Evolutionary conservation across 2,888 invertebrate genomes (phyloP), one percentile per base, ranked within the genome.

Genomic region (Hirtodrosophila histrioides): DNA sequence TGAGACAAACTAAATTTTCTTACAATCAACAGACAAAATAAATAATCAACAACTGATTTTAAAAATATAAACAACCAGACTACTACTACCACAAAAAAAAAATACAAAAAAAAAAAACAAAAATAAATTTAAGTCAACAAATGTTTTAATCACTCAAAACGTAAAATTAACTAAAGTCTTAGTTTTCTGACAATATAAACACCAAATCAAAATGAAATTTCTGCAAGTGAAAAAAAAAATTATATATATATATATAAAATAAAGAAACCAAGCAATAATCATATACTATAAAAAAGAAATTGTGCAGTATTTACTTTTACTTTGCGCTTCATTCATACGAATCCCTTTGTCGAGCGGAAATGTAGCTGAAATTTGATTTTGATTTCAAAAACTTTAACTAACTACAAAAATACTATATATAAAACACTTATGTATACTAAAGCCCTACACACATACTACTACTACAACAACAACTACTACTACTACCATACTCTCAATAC

Each of bases 1-100:
- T 99, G 96, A 96, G 96, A 91, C 88, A 78, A 89, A 83, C 76
- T 60, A 85, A 88, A 86, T 88, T 87, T 82, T 84, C 57, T 79
- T 79, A 79, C 67, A 82, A 81, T 81, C 87, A 86, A 79, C 69
- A 76, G 77, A 84, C 46, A 66, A 79, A 17, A 61, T 61, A 81
- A 78, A 75, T 71, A 80, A 85, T 81, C 75, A 75, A 79, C 48
- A 69, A 76, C 33, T 76, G 80, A 79, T 61, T 62, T 46, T 45
- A 45, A 71, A 65, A 46, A 60, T 75, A 66, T 63, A 86, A 66
- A 69, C 50, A 76, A 73, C 39, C 39, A 84, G 69, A 76, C 54
- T 48, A 67, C 75, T 69, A 84, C 64, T 73, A 89, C 60, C 66
- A 88, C 66, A 77, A 80, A 71, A 61, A 75, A 64, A 70, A 68